phyloP scores from a whole-genome alignment of 2,797 vertebrate genomes.

The Propithecus deckenii region DNA sequence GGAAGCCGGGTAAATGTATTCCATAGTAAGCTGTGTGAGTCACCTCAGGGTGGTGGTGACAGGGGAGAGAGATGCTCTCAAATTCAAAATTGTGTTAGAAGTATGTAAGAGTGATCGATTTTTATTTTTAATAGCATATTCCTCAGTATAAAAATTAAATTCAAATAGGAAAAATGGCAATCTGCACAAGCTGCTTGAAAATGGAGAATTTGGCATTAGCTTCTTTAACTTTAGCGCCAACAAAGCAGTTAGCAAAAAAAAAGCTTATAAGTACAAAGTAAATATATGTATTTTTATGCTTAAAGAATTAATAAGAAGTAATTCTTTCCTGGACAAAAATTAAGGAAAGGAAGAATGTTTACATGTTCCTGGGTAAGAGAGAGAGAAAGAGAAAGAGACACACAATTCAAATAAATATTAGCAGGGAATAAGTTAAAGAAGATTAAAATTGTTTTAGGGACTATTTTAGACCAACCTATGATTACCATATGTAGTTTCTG shows the following conservation, averaged over 20 bases:
- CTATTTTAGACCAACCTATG: not conserved
- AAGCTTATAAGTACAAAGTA: not conserved
- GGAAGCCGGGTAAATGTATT: slow-evolving; percentile 77
- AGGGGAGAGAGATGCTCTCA: slow-evolving; percentile 53
- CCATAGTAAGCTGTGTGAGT: slow-evolving; percentile 72
- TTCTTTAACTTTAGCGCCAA: slow-evolving; percentile 38
- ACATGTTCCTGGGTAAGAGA: not conserved
- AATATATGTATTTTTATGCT: not conserved
- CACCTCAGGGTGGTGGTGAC: slow-evolving; percentile 60
- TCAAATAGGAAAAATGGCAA: slow-evolving; percentile 76
- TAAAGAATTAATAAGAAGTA: slow-evolving; percentile 17
- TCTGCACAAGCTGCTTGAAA: slow-evolving; percentile 71
- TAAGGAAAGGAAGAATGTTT: not conserved
- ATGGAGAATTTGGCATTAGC: slow-evolving; percentile 15
- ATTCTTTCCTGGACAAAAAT: not conserved
- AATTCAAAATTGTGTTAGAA: slow-evolving; percentile 78
- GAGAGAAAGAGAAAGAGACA: not conserved
- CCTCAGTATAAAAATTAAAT: slow-evolving; percentile 75
- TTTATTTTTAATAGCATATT: slow-evolving; percentile 68
- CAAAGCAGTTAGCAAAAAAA: slow-evolving; percentile 9
- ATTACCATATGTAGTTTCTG: not conserved
- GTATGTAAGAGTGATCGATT: slow-evolving; percentile 80
- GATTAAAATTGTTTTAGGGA: not conserved
- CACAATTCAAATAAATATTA: not conserved
- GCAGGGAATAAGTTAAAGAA: not conserved